phyloP scores from a whole-genome alignment of 2,113 vertebrate genomes.

The Rhagologus leucostigma region DNA sequence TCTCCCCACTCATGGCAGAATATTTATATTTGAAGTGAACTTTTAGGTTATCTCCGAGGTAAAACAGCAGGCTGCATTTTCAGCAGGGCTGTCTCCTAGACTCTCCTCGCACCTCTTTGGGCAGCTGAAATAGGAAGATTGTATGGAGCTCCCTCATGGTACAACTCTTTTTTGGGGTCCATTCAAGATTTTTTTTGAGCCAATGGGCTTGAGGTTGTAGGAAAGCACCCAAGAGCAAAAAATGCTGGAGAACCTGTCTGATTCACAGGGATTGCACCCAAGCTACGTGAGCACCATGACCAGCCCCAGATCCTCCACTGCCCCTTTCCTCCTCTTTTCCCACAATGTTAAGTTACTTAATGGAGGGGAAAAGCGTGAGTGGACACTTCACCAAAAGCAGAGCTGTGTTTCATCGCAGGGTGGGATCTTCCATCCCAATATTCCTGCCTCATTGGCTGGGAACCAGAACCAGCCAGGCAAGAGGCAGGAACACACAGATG shows the following conservation, averaged over 20 bases:
- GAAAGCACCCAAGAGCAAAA: background rate
- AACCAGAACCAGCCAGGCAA: background rate
- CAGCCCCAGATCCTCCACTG: background rate
- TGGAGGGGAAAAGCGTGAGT: background rate
- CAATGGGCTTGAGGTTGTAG: background rate
- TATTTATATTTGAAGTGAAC: background rate
- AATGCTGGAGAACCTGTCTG: background rate
- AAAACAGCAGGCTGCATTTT: background rate
- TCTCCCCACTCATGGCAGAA: background rate
- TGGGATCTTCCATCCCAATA: background rate
- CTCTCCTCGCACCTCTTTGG: background rate
- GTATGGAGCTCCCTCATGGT: background rate
- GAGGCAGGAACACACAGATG: background rate
- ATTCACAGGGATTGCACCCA: background rate
- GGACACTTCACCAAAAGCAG: background rate
- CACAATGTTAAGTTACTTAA: background rate
- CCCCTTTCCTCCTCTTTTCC: background rate
- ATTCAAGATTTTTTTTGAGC: background rate
- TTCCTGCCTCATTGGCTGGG: background rate
- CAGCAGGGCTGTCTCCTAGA: background rate
- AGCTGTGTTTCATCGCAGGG: background rate
- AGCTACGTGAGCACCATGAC: rapidly evolving
- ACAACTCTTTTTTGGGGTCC: background rate
- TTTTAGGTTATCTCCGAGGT: background rate
- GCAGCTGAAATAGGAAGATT: background rate